Base-by-base conservation (phyloP, 2,888 invertebrate species). In the Meganola albula region DNA sequence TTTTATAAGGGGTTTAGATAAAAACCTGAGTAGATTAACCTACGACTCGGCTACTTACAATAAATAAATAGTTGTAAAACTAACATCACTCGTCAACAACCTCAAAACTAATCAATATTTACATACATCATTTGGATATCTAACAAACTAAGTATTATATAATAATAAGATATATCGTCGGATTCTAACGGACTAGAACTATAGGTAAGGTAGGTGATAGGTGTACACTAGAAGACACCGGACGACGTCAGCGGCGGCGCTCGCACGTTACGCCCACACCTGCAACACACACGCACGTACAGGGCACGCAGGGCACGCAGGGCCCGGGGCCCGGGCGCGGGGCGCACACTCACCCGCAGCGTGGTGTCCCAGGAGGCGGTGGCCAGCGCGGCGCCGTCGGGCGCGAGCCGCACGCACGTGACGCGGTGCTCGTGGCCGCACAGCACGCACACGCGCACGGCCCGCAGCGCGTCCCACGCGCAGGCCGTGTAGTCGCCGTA, bases 401-500 rank as follows among this genome's bases (percentile, higher is more conserved):
- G 98, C 37, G 98, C 96, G 22, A 97, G 94, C 76, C 93, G 93
- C 44, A 97, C 89, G 80, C 94, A 93, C 30, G 95, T 94, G 24
- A 98, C 96, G 63, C 98, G 89, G 83, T 98, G 98, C 85, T 98
- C 98, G 83, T 98, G 98, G 1, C 97, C 98, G 75, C 97, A 97
- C 36, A 98, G 85, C 53, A 97, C 90, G 65, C 95, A 93, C 27
- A 97, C 92, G 44, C 98, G 90, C 58, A 91, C 91, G 53, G 96
- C 96, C 72, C 99, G 99, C 46, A 99, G 87, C 20, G 97, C 96
- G 84, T 99, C 99, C 99, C 99, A 99, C 18, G 98, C 94, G 80
- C 98, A 97, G 31, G 99, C 96, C 18, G 98, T 98, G 82, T 99
- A 98, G 86, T 99, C 99, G 74, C 97, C 96, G 87, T 99, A 99